Evolutionary conservation across 2,888 invertebrate species (phyloP).

Genomic region (Sarcophaga subvicina): DNA sequence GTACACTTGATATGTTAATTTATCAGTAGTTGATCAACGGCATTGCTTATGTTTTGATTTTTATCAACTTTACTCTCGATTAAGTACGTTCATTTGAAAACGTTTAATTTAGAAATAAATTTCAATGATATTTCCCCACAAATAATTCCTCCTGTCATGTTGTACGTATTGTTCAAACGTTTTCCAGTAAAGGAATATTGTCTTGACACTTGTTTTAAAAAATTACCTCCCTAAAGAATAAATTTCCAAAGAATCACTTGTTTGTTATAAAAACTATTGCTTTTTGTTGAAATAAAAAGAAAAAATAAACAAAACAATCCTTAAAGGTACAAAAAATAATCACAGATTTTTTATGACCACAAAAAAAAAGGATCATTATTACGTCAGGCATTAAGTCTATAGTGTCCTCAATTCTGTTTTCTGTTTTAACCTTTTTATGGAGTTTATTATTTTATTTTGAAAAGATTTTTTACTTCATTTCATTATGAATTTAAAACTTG

Average conservation of each 20-base stretch:
- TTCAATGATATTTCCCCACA: too few species aligned
- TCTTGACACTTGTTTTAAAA: slow-evolving; percentile 25
- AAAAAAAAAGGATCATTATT: slow-evolving; percentile 43
- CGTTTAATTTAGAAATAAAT: too few species aligned
- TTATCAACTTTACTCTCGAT: too few species aligned
- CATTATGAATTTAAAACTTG: slow-evolving; percentile 31
- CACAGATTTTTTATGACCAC: slow-evolving; percentile 24
- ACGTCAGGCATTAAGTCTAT: slow-evolving; percentile 41
- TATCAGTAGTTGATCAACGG: too few species aligned
- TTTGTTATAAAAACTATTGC: slow-evolving; percentile 9
- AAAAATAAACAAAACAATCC: background rate
- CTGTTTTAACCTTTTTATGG: background rate
- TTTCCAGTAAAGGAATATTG: background rate
- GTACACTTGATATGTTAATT: too few species aligned
- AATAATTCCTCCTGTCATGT: background rate
- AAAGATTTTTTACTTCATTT: slow-evolving; percentile 13
- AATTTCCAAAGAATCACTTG: slow-evolving; percentile 16
- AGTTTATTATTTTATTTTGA: background rate
- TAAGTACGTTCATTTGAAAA: too few species aligned
- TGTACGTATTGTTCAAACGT: background rate
- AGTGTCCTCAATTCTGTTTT: slow-evolving; percentile 3
- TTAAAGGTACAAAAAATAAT: slow-evolving; percentile 4
- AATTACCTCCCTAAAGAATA: background rate
- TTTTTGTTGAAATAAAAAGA: background rate
- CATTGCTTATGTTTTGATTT: too few species aligned